Percentiles rank a stretch among this genome's conserved stretches.
Evolutionary conservation across 2,113 vertebrate genomes (phyloP).

Genomic region (Campylomormyrus numenius): DNA sequence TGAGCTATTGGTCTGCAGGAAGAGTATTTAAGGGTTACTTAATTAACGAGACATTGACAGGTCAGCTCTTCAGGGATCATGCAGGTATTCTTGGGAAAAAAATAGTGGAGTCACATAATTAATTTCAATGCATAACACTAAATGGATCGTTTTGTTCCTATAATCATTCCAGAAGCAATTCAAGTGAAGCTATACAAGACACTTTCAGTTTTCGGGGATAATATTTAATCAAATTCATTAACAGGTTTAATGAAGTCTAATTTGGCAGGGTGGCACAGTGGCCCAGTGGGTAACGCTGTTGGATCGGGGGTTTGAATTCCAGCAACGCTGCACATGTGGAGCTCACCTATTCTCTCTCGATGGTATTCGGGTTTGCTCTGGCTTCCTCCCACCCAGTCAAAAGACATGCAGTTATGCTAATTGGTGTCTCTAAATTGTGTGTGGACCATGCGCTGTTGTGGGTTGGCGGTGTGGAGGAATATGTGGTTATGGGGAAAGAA

Average conservation of each 20-base stretch:
- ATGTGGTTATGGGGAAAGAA: neutral
- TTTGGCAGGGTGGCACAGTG: neutral
- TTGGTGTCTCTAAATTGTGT: neutral
- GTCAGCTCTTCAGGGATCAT: slow-evolving; percentile 38
- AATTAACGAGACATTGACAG: slow-evolving; percentile 47
- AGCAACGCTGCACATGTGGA: neutral
- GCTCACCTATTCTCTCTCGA: neutral
- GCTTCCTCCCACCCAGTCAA: neutral
- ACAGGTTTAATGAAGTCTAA: neutral
- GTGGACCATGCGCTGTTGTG: neutral
- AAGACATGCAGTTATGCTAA: neutral
- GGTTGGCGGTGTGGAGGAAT: neutral
- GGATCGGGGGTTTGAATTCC: neutral
- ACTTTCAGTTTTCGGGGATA: neutral
- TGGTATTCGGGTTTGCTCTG: neutral
- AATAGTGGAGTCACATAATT: neutral
- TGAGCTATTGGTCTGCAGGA: slow-evolving; percentile 48
- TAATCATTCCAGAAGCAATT: neutral
- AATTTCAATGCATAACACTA: neutral
- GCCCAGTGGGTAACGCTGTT: neutral
- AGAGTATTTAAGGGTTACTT: slow-evolving; percentile 47
- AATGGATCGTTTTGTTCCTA: neutral
- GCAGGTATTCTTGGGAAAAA: slow-evolving; percentile 25
- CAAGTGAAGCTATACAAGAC: neutral
- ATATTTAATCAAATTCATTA: slow-evolving; percentile 3